Conservation (phyloP, 2,113 vertebrate genomes). For the Mus musculus region GRCm39 chr16:95206501-95207000, state of each 20-base stretch:
- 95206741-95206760: conserved; percentile 84
- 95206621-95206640: neutral
- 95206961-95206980: too few relatives aligned
- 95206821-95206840: neutral
- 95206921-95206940: too few relatives aligned
- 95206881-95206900: conserved; percentile 68
- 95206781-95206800: conserved; percentile 78
- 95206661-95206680: neutral
- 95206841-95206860: conserved; percentile 70
- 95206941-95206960: too few relatives aligned
- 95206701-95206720: conserved; percentile 74
- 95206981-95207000: too few relatives aligned
- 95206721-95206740: conserved; percentile 82
- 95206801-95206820: conserved; percentile 82
- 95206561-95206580: neutral
- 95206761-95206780: conserved; percentile 80
- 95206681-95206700: conserved; percentile 68
- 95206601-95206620: neutral
- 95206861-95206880: conserved; percentile 68
- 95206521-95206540: neutral
- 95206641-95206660: conserved; percentile 30
- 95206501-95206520: neutral
- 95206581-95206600: neutral
- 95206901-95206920: too few relatives aligned
- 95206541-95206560: conserved; percentile 51